Evolutionary conservation across 2,888 invertebrate genomes (phyloP).

Genomic region (Orthosia incerta): DNA sequence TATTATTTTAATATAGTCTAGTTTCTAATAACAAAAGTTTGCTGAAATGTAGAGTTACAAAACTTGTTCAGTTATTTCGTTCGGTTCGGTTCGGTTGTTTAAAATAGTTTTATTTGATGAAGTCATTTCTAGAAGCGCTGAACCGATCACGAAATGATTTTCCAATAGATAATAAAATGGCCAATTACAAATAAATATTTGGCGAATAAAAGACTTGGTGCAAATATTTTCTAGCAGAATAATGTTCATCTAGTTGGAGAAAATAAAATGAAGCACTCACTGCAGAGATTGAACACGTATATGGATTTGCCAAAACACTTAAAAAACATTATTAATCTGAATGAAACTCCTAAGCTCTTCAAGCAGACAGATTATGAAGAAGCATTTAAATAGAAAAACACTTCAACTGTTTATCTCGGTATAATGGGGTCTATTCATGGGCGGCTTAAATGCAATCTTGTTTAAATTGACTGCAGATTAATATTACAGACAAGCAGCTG

Average conservation of each 20-base stretch:
- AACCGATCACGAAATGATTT: no score
- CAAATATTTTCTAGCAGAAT: background rate
- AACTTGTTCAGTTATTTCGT: no score
- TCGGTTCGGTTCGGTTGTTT: no score
- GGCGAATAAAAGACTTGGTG: no score
- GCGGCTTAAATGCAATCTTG: slow-evolving; percentile 6
- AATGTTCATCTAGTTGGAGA: background rate
- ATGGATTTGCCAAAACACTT: slow-evolving; percentile 3
- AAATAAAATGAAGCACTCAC: slow-evolving; percentile 2
- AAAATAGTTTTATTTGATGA: no score
- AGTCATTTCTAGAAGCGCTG: no score
- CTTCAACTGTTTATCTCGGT: slow-evolving; percentile 5
- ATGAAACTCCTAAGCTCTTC: slow-evolving; percentile 11
- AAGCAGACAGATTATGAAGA: slow-evolving; percentile 23
- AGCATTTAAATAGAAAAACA: slow-evolving; percentile 15
- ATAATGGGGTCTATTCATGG: slow-evolving; percentile 23
- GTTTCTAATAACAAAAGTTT: no score
- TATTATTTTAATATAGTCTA: no score
- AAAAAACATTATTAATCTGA: slow-evolving; percentile 7
- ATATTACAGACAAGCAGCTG: slow-evolving; percentile 9
- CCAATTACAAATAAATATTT: background rate
- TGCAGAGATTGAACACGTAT: slow-evolving; percentile 12
- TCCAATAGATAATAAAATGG: background rate
- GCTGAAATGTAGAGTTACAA: no score
- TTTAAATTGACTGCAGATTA: slow-evolving; percentile 29